phyloP scores from a whole-genome alignment of 2,113 vertebrate genomes.

The Melanerpes formicivorus region DNA sequence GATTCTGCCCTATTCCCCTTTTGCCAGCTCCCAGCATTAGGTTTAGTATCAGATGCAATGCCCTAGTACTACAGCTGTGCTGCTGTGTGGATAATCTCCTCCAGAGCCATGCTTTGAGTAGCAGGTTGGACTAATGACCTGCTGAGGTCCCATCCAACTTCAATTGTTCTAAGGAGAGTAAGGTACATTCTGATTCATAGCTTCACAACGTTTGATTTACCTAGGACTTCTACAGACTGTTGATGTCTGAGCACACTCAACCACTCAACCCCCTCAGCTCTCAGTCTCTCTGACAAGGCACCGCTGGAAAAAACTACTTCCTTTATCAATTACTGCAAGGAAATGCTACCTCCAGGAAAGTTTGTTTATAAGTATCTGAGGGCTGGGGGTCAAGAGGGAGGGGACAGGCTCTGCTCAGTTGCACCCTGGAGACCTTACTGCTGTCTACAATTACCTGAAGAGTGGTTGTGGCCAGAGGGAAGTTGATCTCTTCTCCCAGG shows the following conservation, averaged over 20 bases:
- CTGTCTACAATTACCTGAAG: no score
- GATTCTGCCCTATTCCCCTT: neutral
- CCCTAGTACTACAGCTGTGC: neutral
- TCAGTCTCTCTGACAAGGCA: neutral
- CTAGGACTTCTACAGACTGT: neutral
- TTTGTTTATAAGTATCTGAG: neutral
- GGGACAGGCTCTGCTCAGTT: no score
- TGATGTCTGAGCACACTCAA: neutral
- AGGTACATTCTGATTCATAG: neutral
- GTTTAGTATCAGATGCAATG: neutral
- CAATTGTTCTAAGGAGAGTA: neutral
- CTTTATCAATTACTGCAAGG: neutral
- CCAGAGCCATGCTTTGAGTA: neutral
- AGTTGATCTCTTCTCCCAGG: no score
- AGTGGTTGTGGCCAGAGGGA: no score
- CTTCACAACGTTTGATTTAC: neutral
- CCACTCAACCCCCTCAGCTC: neutral
- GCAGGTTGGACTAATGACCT: neutral
- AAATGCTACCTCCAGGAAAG: slow-evolving; percentile 11
- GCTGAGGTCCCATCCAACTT: neutral
- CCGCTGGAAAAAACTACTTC: neutral
- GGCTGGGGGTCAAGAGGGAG: no score
- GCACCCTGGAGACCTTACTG: no score
- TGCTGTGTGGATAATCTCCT: neutral
- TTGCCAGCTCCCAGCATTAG: neutral